Evolutionary conservation across 2,113 vertebrate species (phyloP).

Genomic region (Egretta garzetta): DNA sequence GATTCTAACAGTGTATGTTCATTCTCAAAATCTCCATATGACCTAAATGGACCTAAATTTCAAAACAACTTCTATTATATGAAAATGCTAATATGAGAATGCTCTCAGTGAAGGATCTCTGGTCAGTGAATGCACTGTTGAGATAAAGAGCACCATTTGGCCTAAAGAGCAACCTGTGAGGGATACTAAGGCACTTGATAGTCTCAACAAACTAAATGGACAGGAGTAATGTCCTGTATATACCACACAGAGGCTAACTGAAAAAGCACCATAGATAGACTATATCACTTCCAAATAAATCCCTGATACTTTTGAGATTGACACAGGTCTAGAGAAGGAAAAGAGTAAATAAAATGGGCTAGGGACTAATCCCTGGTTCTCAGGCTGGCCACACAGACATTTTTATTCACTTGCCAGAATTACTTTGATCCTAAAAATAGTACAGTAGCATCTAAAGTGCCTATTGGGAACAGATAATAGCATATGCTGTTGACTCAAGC

Average conservation of each 20-base stretch:
- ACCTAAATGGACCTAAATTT: not conserved
- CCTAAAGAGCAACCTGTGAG: not conserved
- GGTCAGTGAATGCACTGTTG: not conserved
- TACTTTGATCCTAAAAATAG: not conserved
- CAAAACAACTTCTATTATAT: not conserved
- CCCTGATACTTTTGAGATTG: not conserved
- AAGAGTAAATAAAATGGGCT: not conserved
- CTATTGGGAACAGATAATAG: not conserved
- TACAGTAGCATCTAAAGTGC: not conserved
- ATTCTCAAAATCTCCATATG: not conserved
- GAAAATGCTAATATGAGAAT: not conserved
- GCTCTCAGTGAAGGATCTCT: not conserved
- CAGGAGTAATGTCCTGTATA: not conserved
- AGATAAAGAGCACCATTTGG: not conserved
- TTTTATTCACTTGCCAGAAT: not conserved
- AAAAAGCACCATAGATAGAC: not conserved
- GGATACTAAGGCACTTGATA: not conserved
- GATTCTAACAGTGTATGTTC: not conserved
- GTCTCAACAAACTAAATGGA: not conserved
- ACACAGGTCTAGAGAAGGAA: not conserved
- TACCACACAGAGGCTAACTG: not conserved
- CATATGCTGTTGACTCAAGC: not conserved
- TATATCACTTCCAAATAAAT: not conserved
- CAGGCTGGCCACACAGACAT: not conserved
- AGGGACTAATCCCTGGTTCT: not conserved